Evolutionary conservation across 30 jellyfish, hydroid and myxozoan species (phyloP), one percentile per base, ranked within the genome.

Genomic region (Nemopilema nomurai): DNA sequence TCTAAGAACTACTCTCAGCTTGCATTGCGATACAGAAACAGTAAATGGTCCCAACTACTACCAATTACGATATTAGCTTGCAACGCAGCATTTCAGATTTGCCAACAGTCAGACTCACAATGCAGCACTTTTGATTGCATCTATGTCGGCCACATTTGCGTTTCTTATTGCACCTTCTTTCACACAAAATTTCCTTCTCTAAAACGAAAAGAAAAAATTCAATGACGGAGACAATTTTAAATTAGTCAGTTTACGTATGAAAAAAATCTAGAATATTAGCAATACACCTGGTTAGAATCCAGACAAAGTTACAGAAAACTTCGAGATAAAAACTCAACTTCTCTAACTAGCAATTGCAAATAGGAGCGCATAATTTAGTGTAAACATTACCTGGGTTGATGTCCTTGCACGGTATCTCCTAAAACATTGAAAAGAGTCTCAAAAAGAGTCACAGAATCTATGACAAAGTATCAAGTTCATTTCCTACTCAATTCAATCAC

Each of bases 141-240:
- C 93, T 85, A 76, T 94, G 99, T 71, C 99, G 88, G 18, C 99
- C 99, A 85, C 99, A 94, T 52, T 31, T 75, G 20, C 97, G 89
- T 67, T 89, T 89, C 81, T 89, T 89, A 75, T 85, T 89, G 87
- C 97, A 89, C 28, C 90, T 73, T 68, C 97, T 86, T 49, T 90
- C 99, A 70, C 97, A 89, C 28, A 79, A 73, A 8, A 74, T 21
- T 23, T 62, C 87, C 79, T 80, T 81, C 23, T 64, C 97, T 94
- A 0, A 41, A 41, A 41, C 57, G 13, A 41, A 41, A 41, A 41
- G 57, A 41, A 3, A 41, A 41, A 41, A 41, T 41, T 41, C 6
- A 13, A 41, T 41, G 13, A 41, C 13, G 57, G 57, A n/a, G n/a
- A n/a, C n/a, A n/a, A n/a, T n/a, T n/a, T n/a, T n/a, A n/a, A n/a